These are phyloP conservation scores for Labrus mixtus DNA, from an alignment of 2,113 vertebrate species.

Conservation along the genomic window DNA sequence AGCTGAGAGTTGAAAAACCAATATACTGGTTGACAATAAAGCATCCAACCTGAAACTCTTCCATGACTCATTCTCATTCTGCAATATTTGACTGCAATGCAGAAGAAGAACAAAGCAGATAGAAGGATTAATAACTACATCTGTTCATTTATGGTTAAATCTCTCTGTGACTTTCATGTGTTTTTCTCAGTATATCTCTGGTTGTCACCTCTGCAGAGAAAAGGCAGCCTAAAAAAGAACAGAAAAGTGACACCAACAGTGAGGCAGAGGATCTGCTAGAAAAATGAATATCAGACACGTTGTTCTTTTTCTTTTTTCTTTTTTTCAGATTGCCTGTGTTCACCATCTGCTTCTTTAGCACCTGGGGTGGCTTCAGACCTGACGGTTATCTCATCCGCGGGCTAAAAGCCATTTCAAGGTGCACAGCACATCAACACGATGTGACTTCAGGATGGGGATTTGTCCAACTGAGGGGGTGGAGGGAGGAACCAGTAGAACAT, in stretches of 20 bases:
- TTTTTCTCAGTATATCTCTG: neutral
- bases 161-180: neutral
- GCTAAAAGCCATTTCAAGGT: constrained; percentile 39
- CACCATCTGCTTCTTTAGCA: constrained; percentile 42
- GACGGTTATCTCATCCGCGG: constrained; percentile 47
- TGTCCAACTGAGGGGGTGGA: constrained; percentile 11
- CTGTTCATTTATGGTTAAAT: too few species aligned
- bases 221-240: neutral
- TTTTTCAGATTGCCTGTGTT: constrained; percentile 20
- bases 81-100: neutral
- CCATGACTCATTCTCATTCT: neutral
- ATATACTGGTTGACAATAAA: too few species aligned
- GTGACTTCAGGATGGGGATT: constrained; percentile 16
- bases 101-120: neutral
- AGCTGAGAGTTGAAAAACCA: too few species aligned
- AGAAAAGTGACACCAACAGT: neutral
- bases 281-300: neutral
- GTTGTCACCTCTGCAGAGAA: neutral
- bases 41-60: too few species aligned
- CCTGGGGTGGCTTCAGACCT: constrained; percentile 32
- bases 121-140: too few species aligned
- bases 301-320: constrained; percentile 28
- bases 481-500: constrained; percentile 11
- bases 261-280: neutral
- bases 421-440: constrained; percentile 27